These are phyloP conservation scores for Crossoptilon crossoptilon DNA, from an alignment of 2,797 vertebrate species.

Conservation along the genomic window DNA sequence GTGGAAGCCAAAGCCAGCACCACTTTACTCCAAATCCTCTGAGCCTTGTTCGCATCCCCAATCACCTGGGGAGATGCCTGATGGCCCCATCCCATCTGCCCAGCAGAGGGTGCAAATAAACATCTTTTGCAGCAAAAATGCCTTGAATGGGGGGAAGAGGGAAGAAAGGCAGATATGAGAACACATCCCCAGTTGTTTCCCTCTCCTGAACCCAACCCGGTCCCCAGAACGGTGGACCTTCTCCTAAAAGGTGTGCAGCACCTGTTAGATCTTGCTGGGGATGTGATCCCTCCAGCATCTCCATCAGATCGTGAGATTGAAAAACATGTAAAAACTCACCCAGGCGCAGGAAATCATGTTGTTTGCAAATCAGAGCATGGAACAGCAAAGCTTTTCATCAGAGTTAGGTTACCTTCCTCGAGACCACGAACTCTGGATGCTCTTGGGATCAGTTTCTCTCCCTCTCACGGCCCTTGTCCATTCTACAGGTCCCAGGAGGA, in stretches of 20 bases:
- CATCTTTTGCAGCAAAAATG: accelerated
- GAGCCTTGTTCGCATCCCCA: background rate
- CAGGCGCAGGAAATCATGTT: accelerated
- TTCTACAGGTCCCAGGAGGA: background rate
- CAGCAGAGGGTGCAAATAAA: accelerated
- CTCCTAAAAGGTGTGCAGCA: accelerated
- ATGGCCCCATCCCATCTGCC: background rate
- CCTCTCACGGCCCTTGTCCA: background rate
- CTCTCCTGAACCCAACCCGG: background rate
- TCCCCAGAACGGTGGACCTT: background rate
- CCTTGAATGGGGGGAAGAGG: accelerated
- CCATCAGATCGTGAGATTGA: background rate
- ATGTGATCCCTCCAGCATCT: accelerated
- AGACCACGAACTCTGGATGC: accelerated
- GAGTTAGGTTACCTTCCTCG: background rate
- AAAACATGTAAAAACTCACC: background rate
- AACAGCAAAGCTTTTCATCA: accelerated
- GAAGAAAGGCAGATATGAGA: background rate
- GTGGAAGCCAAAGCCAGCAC: background rate
- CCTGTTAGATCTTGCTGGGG: background rate
- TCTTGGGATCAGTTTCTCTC: background rate
- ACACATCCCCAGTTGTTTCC: background rate
- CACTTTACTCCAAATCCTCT: background rate
- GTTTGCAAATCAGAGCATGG: accelerated
- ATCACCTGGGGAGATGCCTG: background rate